Base-by-base conservation (phyloP, 2,888 invertebrate genomes). In the Amphipyra tragopoginis region DNA sequence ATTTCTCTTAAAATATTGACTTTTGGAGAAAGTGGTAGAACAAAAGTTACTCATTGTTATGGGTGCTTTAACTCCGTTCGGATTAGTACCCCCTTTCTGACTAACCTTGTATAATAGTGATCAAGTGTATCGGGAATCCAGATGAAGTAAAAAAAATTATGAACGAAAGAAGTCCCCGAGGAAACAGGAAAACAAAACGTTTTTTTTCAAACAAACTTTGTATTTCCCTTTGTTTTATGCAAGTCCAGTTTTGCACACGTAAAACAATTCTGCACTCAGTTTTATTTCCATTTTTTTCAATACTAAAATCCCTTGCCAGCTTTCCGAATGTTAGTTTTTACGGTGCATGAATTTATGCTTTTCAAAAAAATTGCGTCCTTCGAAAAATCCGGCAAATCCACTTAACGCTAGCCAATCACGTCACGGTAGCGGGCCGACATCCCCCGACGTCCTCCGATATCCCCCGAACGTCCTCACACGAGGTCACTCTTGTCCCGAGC, bases 401-500 rank as follows among this genome's bases (percentile, higher is more conserved):
- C 47, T 62, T 56, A 66, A 57, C 55, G 56, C 56, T 21, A 54
- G 47, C 68, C 65, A 67, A 72, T 75, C 62, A 63, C 39, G 14
- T 21, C 15, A 6, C 10, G 13, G 47, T 42, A 50, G 42, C 47
- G 40, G 21, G 15, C 36, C 52, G 74, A 66, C 56, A 51, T 59
- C 39, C 11, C 26, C 57, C 67, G 64, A 65, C 51, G 68, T 61
- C 40, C 43, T 48, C 64, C 66, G 69, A 60, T 65, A 47, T 65
- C 49, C 29, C 33, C 57, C 73, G 59, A 72, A 42, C 61, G 14
- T 52, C 44, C 60, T 52, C 61, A 47, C 60, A 64, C 79, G 73
- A 78, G 80, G 77, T 79, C 80, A 75, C 66, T 77, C 80, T 63
- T 73, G 77, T 79, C 77, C 77, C 72, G 72, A 78, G 72, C 78